Conservation (phyloP, 2,797 vertebrate genomes). For the Ctenopoma kingsleyae region DNA sequence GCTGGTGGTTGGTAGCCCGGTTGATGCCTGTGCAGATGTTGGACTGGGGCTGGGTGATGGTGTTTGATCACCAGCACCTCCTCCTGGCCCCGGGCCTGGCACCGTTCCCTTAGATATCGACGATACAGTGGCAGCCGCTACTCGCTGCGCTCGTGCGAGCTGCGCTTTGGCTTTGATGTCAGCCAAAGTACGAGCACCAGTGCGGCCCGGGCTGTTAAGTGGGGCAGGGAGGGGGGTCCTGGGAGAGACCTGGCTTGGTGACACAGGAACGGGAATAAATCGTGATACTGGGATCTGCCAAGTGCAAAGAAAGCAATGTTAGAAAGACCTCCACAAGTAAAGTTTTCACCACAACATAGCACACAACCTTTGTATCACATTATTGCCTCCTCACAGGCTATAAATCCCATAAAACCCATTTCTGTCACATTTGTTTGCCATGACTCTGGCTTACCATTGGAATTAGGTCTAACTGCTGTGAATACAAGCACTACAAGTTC, state of each 20-base stretch:
- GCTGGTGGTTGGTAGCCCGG: slow-evolving; percentile 68
- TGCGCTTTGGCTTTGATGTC: slow-evolving; percentile 99
- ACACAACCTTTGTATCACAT: not conserved
- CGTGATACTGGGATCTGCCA: slow-evolving; percentile 92
- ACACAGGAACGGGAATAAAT: slow-evolving; percentile 88
- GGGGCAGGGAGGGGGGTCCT: slow-evolving; percentile 86
- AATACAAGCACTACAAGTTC: not conserved
- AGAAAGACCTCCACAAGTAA: not conserved
- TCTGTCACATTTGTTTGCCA: slow-evolving; percentile 1
- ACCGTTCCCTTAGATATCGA: slow-evolving; percentile 81
- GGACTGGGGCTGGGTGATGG: slow-evolving; percentile 74
- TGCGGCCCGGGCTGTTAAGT: slow-evolving; percentile 89
- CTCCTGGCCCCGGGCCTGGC: slow-evolving; percentile 88
- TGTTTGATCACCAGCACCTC: slow-evolving; percentile 73
- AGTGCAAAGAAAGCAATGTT: slow-evolving; percentile 35
- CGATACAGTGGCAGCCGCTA: slow-evolving; percentile 85
- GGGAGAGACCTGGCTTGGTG: slow-evolving; percentile 89
- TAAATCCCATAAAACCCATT: not conserved
- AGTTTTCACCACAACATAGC: not conserved
- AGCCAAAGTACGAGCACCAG: slow-evolving; percentile 94
- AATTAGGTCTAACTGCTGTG: not conserved
- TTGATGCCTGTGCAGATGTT: slow-evolving; percentile 85
- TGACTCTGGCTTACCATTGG: not conserved
- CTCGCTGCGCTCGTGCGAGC: slow-evolving; percentile 92
- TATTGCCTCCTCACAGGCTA: not conserved